Evolutionary conservation across 2,113 vertebrate species (phyloP), one percentile per base, ranked within the genome.

Genomic region (Azemiops feae): DNA sequence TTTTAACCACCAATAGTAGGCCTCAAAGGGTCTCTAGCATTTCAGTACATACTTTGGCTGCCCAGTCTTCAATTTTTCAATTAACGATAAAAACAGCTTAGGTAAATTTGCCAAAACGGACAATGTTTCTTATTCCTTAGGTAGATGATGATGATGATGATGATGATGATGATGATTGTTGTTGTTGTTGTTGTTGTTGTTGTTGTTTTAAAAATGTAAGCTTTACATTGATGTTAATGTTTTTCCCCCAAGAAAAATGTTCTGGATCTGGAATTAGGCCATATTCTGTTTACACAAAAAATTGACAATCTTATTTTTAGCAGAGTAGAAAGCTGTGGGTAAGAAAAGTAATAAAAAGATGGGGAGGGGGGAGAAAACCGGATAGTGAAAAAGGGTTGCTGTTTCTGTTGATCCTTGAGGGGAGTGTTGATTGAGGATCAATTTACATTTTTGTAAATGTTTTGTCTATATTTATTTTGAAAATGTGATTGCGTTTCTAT

Each of bases 1-100:
- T 97, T 97, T 92, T 43, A 91, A 88, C 81, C 93, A 92, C 58
- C 87, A 95, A 91, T 95, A 94, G 96, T 45, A 87, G 94, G 93
- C 91, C 94, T 92, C 91, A 91, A 95, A 55, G 96, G 94, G 97
- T 96, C 96, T 98, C 96, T 93, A 98, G 95, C 96, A 96, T 97
- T 97, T 97, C 97, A 93, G 91, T 97, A 96, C 97, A 95, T 97
- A 95, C 94, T 96, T 98, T 98, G 98, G 97, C 97, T 93, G 93
- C 95, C 92, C 89, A 87, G 92, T 89, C 91, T 94, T 97, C 94
- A 96, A 96, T 96, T 97, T 98, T 98, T 98, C 97, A 98, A 97
- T 97, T 98, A 98, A 96, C 95, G 94, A 96, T 95, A 92, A 92
- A 94, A 91, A 23, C 89, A 96, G 45, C 93, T 95, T 0, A 92